A percentile compares a stretch with the other conserved stretches of the same genome.
These are phyloP conservation scores for Bufotes viridis DNA, from an alignment of 2,797 vertebrate species.

Conservation along the genomic window DNA sequence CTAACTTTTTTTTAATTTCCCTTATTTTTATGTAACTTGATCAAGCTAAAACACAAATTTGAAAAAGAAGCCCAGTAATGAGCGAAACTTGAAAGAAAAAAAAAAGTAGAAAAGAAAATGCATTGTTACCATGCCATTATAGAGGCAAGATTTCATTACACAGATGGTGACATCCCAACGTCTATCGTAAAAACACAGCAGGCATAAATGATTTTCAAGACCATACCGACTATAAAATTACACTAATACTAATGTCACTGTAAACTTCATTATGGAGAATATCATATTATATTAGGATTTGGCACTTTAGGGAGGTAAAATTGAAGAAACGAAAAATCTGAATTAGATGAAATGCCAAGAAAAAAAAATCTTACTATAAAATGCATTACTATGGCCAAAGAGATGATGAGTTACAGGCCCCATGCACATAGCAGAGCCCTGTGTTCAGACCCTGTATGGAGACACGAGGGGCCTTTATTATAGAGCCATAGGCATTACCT, in stretches of 20 bases:
- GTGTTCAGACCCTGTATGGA: background rate
- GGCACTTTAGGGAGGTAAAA: conserved; percentile 63
- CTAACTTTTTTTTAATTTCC: background rate
- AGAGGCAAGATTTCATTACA: conserved; percentile 83
- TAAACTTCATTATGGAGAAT: conserved; percentile 80
- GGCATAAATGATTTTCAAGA: conserved; percentile 80
- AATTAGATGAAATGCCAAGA: conserved; percentile 43
- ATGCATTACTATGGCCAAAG: background rate
- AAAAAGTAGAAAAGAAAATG: conserved; percentile 13
- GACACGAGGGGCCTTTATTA: background rate
- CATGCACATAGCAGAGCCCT: background rate
- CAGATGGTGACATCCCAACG: conserved; percentile 80
- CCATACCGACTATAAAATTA: conserved; percentile 81
- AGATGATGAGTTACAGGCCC: background rate
- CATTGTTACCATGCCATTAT: conserved; percentile 69
- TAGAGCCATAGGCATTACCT: background rate
- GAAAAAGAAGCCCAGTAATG: background rate
- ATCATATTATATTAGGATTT: conserved; percentile 76
- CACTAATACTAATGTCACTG: conserved; percentile 82
- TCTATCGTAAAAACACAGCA: conserved; percentile 84
- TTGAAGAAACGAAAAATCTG: conserved; percentile 8
- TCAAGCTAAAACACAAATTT: conserved; percentile 1
- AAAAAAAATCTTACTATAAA: conserved; percentile 20
- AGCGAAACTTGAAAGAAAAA: conserved; percentile 50
- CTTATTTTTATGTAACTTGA: background rate